phyloP scores from a whole-genome alignment of 1,140 invertebrate species.

The Daktulosphaira vitifoliae region DNA sequence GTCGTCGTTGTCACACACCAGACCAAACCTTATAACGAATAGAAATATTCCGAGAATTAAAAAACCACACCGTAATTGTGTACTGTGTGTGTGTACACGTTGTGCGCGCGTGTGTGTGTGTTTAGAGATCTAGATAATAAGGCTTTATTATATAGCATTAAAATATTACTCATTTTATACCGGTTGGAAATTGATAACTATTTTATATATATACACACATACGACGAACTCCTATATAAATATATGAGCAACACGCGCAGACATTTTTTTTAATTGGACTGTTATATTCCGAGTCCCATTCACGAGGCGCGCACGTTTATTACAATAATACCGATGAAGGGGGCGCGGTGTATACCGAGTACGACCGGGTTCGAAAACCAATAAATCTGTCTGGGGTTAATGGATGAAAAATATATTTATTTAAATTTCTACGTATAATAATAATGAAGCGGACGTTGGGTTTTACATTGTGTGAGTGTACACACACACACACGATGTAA shows the following conservation, averaged over 20 bases:
- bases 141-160: conserved; percentile 25
- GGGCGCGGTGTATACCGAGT: neutral
- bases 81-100: no score
- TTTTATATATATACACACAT: conserved; percentile 6
- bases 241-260: neutral
- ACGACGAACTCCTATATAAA: neutral
- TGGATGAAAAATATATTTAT: conserved; percentile 29
- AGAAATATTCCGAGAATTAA: conserved; percentile 30
- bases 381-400: conserved; percentile 34
- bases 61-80: neutral
- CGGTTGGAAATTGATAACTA: conserved; percentile 30
- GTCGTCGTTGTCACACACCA: conserved; percentile 15
- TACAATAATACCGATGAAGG: conserved; percentile 30
- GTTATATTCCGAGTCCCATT: conserved; percentile 21
- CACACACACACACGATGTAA: conserved; percentile 29
- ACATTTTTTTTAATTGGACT: conserved; percentile 32
- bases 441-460: conserved; percentile 5
- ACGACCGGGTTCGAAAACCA: conserved; percentile 22
- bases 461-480: conserved; percentile 29
- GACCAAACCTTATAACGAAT: neutral
- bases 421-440: conserved; percentile 27
- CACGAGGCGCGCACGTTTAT: conserved; percentile 31
- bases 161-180: conserved; percentile 29
- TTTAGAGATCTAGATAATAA: conserved; percentile 32
- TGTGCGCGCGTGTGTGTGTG: neutral